Evolutionary conservation across 2,888 invertebrate species (phyloP).

Genomic region (Rhaphigaster nebulosa): DNA sequence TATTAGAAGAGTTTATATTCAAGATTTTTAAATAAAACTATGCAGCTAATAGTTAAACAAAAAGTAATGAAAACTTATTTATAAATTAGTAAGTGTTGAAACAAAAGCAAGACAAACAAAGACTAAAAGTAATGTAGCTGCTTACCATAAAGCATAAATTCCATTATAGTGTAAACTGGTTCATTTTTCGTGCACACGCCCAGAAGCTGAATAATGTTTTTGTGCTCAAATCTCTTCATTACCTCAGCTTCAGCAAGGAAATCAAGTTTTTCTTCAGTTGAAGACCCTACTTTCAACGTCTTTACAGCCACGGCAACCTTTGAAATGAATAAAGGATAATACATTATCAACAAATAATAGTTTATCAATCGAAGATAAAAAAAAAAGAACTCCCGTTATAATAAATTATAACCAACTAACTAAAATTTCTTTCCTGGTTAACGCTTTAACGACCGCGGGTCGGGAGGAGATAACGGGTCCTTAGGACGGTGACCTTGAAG

Average conservation of each 20-base stretch:
- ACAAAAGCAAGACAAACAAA: not conserved
- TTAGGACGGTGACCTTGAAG: no score
- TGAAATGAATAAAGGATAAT: not conserved
- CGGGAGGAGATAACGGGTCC: no score
- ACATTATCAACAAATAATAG: not conserved
- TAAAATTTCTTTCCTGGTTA: no score
- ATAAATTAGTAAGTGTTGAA: not conserved
- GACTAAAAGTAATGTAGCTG: not conserved
- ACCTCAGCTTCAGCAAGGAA: conserved; percentile 93
- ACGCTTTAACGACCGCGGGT: no score
- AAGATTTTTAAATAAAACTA: no score
- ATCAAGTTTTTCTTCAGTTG: conserved; percentile 88
- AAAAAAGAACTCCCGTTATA: not conserved
- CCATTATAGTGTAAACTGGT: conserved; percentile 93
- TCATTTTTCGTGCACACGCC: conserved; percentile 90
- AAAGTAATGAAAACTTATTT: not conserved
- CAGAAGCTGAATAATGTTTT: conserved; percentile 86
- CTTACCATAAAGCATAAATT: conserved; percentile 89
- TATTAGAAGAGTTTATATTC: no score
- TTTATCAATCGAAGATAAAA: not conserved
- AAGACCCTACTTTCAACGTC: conserved; percentile 86
- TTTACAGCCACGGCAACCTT: conserved; percentile 86
- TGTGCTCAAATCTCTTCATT: conserved; percentile 93
- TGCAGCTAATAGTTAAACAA: no score
- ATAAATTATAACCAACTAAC: not conserved